These are phyloP conservation scores for Chorisops tibialis DNA, from an alignment of 2,888 invertebrate genomes.

Conservation along the genomic window DNA sequence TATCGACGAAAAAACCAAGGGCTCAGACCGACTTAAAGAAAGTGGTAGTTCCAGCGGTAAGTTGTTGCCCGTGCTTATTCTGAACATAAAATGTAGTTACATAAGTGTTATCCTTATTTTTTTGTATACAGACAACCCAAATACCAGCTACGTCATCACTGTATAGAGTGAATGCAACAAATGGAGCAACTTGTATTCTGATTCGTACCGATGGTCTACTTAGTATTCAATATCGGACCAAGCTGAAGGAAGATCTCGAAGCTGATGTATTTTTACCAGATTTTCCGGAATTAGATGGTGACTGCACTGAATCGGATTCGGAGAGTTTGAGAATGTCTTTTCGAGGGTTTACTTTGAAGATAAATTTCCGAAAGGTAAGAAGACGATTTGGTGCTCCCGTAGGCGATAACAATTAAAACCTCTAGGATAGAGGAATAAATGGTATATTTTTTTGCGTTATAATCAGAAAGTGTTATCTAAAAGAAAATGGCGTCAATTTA, in stretches of 20 bases:
- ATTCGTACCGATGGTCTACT: constrained; percentile 74
- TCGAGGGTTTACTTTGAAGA: constrained; percentile 69
- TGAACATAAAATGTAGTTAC: background rate
- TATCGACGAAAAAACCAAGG: constrained; percentile 62
- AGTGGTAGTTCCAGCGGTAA: constrained; percentile 38
- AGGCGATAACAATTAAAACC: too few relatives aligned
- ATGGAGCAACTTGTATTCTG: constrained; percentile 75
- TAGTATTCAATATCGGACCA: constrained; percentile 67
- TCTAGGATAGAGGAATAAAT: too few relatives aligned
- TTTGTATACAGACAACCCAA: constrained; percentile 42
- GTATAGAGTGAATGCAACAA: constrained; percentile 66
- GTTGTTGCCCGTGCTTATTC: background rate
- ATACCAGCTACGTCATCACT: constrained; percentile 55
- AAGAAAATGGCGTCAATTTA: too few relatives aligned
- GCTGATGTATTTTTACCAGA: constrained; percentile 74
- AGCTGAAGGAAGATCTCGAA: constrained; percentile 62
- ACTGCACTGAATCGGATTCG: constrained; percentile 71
- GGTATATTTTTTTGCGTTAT: too few relatives aligned
- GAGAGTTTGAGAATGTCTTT: constrained; percentile 71
- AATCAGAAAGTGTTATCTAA: too few relatives aligned
- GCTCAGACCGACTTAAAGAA: constrained; percentile 60
- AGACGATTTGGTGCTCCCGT: too few relatives aligned
- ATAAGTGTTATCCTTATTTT: too few relatives aligned
- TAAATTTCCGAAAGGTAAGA: constrained; percentile 77
- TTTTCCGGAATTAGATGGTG: constrained; percentile 67